Conservation (phyloP, 1,140 invertebrate species). For the Zaprionus davidi region DNA sequence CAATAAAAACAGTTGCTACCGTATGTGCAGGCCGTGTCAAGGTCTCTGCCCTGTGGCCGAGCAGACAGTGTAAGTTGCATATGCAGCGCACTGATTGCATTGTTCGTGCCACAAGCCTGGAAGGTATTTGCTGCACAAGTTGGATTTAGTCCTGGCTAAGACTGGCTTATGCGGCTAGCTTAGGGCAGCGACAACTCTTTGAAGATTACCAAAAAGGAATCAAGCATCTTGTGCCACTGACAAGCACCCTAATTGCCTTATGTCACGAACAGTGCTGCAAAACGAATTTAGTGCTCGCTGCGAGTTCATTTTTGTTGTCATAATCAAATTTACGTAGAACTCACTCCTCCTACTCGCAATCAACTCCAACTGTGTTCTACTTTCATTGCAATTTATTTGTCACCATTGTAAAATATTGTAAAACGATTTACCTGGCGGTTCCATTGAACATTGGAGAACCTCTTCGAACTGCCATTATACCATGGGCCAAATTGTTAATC, state of each 20-base stretch:
- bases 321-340: neutral
- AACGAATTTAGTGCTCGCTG: neutral
- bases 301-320: neutral
- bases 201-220: slow-evolving; percentile 9
- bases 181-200: slow-evolving; percentile 19
- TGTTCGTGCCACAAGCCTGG: slow-evolving; percentile 15
- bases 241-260: neutral
- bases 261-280: neutral
- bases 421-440: slow-evolving; percentile 18
- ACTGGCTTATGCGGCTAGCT: slow-evolving; percentile 39
- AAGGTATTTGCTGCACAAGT: slow-evolving; percentile 6
- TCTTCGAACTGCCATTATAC: slow-evolving; percentile 20
- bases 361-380: slow-evolving; percentile 29
- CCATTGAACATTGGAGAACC: neutral
- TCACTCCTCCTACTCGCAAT: slow-evolving; percentile 8
- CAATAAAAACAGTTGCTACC: slow-evolving; percentile 28
- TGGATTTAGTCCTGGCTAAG: slow-evolving; percentile 20
- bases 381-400: slow-evolving; percentile 34
- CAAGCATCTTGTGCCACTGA: neutral
- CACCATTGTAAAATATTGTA: slow-evolving; percentile 15
- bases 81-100: slow-evolving; percentile 46
- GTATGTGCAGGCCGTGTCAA: slow-evolving; percentile 36
- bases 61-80: slow-evolving; percentile 40
- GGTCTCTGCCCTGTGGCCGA: slow-evolving; percentile 34
- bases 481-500: slow-evolving; percentile 62